Base-by-base conservation (phyloP, 2,113 vertebrate genomes). In the human (Homo sapiens) region DNA sequence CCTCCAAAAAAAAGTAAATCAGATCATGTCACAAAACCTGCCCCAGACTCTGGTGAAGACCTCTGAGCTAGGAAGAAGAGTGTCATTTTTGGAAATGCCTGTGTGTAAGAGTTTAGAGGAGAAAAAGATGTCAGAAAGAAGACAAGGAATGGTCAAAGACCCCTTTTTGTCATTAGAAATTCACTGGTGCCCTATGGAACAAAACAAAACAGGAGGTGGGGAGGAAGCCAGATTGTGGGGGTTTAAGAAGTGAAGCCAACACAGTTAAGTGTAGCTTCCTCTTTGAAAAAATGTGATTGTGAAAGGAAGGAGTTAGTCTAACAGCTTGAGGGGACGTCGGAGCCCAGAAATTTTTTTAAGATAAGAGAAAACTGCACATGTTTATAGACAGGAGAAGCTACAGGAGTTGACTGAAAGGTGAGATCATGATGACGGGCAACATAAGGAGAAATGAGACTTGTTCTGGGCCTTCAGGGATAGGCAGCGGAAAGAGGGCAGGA, bases 271-370 rank as follows among this genome's bases (percentile, higher is more conserved):
- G 73, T 75, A 95, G 72, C 38, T 85, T 96, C 43, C 82, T 96
- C 43, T 82, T 90, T 89, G 79, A 97, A 70, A 38, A 91, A 96
- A 81, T 96, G 18, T 73, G 59, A 94, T 40, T 91, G 22, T 78
- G 55, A 89, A 91, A 81, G 55, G 25, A 95, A 80, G 23, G 72
- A 89, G 27, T 85, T 86, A 73, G 57, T 50, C 22, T 78, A 50
- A 79, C 22, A 89, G 43, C 64, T n/a, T 64, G 73, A 90, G 30
- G 52, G 40, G 30, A 73, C 22, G 10, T 73, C 17, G 85, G 72
- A 82, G 79, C 20, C 79, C 40, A 89, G 68, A 32, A 72, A n/a
- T 90, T 50, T 84, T 90, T 57, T 50, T 35, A 76, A 85, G 55
- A 70, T 35, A 76, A 85, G 55, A 70, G n/a, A 94, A 84, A 96